These are phyloP conservation scores for Yponomeuta evonymella DNA, from an alignment of 2,888 invertebrate species.

Conservation along the genomic window DNA sequence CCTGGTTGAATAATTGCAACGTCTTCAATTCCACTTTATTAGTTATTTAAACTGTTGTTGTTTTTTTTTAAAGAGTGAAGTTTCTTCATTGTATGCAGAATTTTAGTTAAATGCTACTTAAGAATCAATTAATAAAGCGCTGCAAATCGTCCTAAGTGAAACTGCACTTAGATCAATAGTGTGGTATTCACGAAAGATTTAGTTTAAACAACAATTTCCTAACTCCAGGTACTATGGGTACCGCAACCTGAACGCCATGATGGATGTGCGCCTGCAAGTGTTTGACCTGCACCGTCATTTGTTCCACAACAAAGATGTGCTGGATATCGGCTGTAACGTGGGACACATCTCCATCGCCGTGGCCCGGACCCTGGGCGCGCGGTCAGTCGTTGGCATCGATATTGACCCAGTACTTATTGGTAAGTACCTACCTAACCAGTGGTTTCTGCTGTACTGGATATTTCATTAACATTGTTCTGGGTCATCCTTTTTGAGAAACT, in stretches of 20 bases:
- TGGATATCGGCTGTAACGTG: conserved; percentile 98
- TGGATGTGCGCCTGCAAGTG: conserved; percentile 89
- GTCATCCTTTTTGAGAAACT: too few relatives aligned
- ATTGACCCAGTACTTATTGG: conserved; percentile 92
- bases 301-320: conserved; percentile 91
- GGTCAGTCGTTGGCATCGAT: conserved; percentile 93
- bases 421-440: conserved; percentile 30
- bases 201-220: background rate
- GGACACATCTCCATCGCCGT: conserved; percentile 95
- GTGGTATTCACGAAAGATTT: too few relatives aligned
- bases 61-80: too few relatives aligned
- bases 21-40: background rate
- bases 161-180: too few relatives aligned
- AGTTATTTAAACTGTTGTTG: background rate
- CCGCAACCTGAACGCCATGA: conserved; percentile 86
- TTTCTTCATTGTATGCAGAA: too few relatives aligned
- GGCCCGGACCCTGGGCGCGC: conserved; percentile 89
- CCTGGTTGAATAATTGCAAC: too few relatives aligned
- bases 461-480: too few relatives aligned
- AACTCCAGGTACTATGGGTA: conserved; percentile 92
- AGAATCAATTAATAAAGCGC: too few relatives aligned
- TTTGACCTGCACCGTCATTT: conserved; percentile 87
- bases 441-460: too few relatives aligned
- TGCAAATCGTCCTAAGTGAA: too few relatives aligned
- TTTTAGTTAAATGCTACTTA: too few relatives aligned